Evolutionary conservation across 2,113 vertebrate species (phyloP), one percentile per base, ranked within the genome.

Genomic region (Vulpes vulpes): DNA sequence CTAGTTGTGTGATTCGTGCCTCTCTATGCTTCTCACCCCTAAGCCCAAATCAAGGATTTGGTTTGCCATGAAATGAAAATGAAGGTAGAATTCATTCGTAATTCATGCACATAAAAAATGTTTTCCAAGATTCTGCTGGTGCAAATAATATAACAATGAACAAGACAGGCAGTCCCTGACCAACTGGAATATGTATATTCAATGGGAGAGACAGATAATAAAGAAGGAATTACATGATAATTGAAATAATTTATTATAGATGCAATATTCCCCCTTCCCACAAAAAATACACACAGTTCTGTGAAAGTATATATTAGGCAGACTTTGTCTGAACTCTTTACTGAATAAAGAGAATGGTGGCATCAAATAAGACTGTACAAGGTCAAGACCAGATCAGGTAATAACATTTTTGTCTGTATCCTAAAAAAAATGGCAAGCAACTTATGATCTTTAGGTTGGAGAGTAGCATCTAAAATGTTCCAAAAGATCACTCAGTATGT

Each of bases 21-120:
- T 89, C 32, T 95, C 35, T 43, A 8, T n/a, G 30, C 8, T 76
- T 95, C 60, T 43, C 51, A 59, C 23, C 23, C 73, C 5, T 49
- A 95, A 95, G 73, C 20, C 38, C n/a, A 97, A 96, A 87, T 85
- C 35, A 86, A 86, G 5, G 11, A 92, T 90, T 92, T 88, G 23
- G 16, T 65, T 92, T 92, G 78, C 60, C 64, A 43, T 69, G 84
- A 95, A 64, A 96, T 59, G 23, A 89, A 94, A 96, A 91, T 73
- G 5, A 88, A 86, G 20, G 19, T 53, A 57, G 35, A 95, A 64
- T 82, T 95, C 20, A 88, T 95, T 96, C 49, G 32, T 85, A 91
- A 85, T 64, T 87, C 0, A 55, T 88, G 15, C 3, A 81, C 23
- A n/a, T 12, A 35, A 92, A 90, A 96, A 89, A 43, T 49, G 9